These are phyloP conservation scores for Onthophagus taurus DNA, from an alignment of 1,140 invertebrate species.

Conservation along the genomic window DNA sequence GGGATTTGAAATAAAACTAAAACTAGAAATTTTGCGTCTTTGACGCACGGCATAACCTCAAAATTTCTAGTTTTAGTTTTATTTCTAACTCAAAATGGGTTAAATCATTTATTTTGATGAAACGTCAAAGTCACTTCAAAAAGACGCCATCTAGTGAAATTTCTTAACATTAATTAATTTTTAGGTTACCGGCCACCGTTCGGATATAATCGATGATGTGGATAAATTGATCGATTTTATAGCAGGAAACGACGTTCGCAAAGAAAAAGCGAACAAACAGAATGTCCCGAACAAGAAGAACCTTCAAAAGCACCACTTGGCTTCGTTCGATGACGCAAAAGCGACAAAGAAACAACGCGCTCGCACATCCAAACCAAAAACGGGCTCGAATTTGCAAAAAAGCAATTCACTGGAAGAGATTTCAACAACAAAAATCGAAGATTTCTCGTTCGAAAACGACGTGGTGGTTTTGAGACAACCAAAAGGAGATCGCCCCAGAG, in stretches of 20 bases:
- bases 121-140: no score
- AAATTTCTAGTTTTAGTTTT: no score
- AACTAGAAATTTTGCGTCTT: no score
- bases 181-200: conserved; percentile 31
- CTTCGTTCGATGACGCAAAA: conserved; percentile 27
- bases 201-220: conserved; percentile 36
- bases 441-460: conserved; percentile 33
- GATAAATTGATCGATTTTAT: conserved; percentile 45
- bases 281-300: conserved; percentile 8
- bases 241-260: conserved; percentile 41
- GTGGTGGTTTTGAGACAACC: conserved; percentile 25
- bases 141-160: not conserved
- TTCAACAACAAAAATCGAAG: conserved; percentile 57
- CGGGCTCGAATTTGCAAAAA: conserved; percentile 40
- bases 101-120: no score
- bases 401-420: conserved; percentile 62
- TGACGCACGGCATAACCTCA: no score
- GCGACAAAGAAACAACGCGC: conserved; percentile 34
- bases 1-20: no score
- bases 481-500: conserved; percentile 38
- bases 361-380: not conserved
- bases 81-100: no score
- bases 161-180: not conserved
- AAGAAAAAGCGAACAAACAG: no score
- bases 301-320: conserved; percentile 29